A percentile compares a stretch with the other conserved stretches of the same genome.
phyloP scores from a whole-genome alignment of 2,797 vertebrate genomes.

The Gadopsis marmoratus region DNA sequence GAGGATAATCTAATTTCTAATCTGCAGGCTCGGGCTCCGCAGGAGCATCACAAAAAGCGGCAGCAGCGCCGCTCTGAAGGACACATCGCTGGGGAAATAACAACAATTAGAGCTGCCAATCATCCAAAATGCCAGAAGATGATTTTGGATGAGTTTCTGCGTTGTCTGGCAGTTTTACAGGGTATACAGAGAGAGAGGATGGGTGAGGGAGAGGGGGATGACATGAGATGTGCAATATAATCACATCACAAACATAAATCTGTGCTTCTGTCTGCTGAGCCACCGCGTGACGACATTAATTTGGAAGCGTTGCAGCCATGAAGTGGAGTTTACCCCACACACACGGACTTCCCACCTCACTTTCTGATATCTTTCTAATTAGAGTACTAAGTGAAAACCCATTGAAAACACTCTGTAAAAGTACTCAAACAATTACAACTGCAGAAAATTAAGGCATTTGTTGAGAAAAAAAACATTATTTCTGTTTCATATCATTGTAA shows the following conservation, averaged over 20 bases:
- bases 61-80: conserved; percentile 48
- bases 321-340: neutral
- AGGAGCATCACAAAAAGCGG: conserved; percentile 33
- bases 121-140: conserved; percentile 70
- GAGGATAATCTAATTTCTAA: conserved; percentile 54
- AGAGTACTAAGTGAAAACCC: neutral
- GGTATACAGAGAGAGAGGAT: conserved; percentile 18
- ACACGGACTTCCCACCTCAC: neutral
- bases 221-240: conserved; percentile 26
- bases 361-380: conserved; percentile 2
- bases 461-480: neutral
- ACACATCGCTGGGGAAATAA: conserved; percentile 65
- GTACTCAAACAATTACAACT: neutral
- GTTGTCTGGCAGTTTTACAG: conserved; percentile 21
- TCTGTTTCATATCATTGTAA: neutral
- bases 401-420: neutral
- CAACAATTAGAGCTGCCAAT: conserved; percentile 81
- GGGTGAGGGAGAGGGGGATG: conserved; percentile 27
- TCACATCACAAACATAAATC: conserved; percentile 35
- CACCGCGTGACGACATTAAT: neutral
- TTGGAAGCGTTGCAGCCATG: conserved; percentile 1
- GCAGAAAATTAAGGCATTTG: neutral
- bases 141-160: conserved; percentile 53
- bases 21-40: conserved; percentile 38
- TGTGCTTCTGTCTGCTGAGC: conserved; percentile 17